Conservation (phyloP, 1,140 invertebrate genomes). For the Goniozus legneri region DNA sequence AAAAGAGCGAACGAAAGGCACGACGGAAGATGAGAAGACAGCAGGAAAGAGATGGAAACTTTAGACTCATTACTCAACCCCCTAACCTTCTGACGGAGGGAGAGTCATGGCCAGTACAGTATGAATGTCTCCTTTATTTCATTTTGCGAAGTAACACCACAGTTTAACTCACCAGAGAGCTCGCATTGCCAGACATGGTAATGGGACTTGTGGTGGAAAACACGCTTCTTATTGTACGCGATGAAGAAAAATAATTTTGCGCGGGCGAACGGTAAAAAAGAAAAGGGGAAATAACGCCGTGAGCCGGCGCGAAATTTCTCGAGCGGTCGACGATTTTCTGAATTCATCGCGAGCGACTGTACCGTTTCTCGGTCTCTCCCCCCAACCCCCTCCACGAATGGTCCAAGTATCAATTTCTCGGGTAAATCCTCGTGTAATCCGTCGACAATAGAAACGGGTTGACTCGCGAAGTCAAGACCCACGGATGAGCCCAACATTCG, state of each 20-base stretch:
- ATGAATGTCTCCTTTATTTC: slow-evolving; percentile 35
- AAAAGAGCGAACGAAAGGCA: not conserved
- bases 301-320: too few species aligned
- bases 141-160: slow-evolving; percentile 29
- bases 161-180: slow-evolving; percentile 21
- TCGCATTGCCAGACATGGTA: slow-evolving; percentile 27
- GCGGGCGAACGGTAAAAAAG: too few species aligned
- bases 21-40: slow-evolving; percentile 6
- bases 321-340: too few species aligned
- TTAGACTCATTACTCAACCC: slow-evolving; percentile 28
- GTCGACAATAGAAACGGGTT: slow-evolving; percentile 27
- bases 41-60: slow-evolving; percentile 17
- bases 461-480: slow-evolving; percentile 18
- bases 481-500: slow-evolving; percentile 8
- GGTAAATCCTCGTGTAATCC: slow-evolving; percentile 39
- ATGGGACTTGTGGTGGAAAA: slow-evolving; percentile 23
- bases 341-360: too few species aligned
- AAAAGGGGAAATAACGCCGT: too few species aligned
- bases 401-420: slow-evolving; percentile 38
- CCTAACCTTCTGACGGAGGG: slow-evolving; percentile 7
- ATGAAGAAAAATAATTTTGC: slow-evolving; percentile 15
- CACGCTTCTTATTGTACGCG: slow-evolving; percentile 20
- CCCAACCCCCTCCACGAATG: slow-evolving; percentile 17
- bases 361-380: too few species aligned
- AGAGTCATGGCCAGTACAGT: slow-evolving; percentile 20